phyloP scores from a whole-genome alignment of 2,888 invertebrate species.

The Lepidocyrtinus sp. region DNA sequence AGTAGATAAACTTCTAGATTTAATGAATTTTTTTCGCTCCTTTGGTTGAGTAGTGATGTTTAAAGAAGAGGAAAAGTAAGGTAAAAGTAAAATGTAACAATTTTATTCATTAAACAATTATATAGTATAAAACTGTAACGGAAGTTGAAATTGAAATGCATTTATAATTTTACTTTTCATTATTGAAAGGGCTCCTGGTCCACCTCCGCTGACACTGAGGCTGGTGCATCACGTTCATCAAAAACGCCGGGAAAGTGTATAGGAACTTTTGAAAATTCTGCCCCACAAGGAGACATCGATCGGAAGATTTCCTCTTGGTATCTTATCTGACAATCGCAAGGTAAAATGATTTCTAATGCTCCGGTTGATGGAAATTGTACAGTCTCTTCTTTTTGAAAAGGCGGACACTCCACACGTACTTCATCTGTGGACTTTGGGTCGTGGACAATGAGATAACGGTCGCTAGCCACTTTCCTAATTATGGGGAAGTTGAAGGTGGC shows the following conservation, averaged over 20 bases:
- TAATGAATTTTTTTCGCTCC: not conserved
- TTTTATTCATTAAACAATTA: constrained; percentile 4
- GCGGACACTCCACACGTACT: constrained; percentile 40
- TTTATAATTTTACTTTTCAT: not conserved
- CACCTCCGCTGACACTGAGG: not conserved
- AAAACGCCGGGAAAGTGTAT: constrained; percentile 41
- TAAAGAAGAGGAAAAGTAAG: not conserved
- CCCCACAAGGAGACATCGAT: constrained; percentile 32
- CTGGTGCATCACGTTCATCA: constrained; percentile 29
- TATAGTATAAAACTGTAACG: not conserved
- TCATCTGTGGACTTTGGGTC: constrained; percentile 33
- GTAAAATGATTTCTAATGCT: constrained; percentile 39
- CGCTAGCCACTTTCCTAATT: constrained; percentile 38
- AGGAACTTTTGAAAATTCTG: constrained; percentile 50
- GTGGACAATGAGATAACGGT: constrained; percentile 38
- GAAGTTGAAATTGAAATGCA: constrained; percentile 12
- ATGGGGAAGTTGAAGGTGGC: constrained; percentile 37
- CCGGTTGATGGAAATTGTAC: constrained; percentile 37
- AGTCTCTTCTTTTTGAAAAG: constrained; percentile 48
- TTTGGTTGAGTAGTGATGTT: not conserved
- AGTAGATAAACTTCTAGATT: not conserved
- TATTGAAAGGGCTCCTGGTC: too few species aligned
- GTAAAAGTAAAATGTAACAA: constrained; percentile 6
- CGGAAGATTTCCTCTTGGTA: constrained; percentile 13
- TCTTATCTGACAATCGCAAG: constrained; percentile 49